Evolutionary conservation across 2,113 vertebrate genomes (phyloP).

Genomic region (Campylorhamphus procurvoides): DNA sequence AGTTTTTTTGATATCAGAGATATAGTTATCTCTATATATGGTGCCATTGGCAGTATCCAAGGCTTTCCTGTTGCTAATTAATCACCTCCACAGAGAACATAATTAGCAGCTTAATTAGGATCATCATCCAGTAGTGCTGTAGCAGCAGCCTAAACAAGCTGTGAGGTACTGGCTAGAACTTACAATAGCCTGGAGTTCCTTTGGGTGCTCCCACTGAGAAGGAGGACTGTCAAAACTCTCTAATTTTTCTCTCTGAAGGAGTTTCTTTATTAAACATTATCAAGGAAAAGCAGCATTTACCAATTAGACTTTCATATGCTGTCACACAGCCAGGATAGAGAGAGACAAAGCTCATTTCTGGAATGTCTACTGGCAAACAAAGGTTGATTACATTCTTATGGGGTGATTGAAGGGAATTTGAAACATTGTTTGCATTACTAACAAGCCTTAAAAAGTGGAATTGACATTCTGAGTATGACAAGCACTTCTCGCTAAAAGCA

Average conservation of each 20-base stretch:
- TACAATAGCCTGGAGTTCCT: conserved; percentile 35
- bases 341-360: conserved; percentile 35
- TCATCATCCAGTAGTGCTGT: conserved; percentile 71
- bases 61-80: conserved; percentile 74
- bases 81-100: conserved; percentile 79
- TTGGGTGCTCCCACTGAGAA: conserved; percentile 48
- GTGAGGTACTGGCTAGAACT: conserved; percentile 45
- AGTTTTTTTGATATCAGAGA: conserved; percentile 29
- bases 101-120: conserved; percentile 86
- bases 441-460: conserved; percentile 38
- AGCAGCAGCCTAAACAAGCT: conserved; percentile 38
- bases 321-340: conserved; percentile 20
- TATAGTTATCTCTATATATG: conserved; percentile 32
- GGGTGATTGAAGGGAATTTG: conserved; percentile 42
- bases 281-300: conserved; percentile 41
- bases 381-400: conserved; percentile 48
- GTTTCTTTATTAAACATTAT: conserved; percentile 71
- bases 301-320: conserved; percentile 46
- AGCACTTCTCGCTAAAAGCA: conserved; percentile 57
- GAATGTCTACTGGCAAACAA: conserved; percentile 41
- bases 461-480: conserved; percentile 41
- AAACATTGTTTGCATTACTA: conserved; percentile 60
- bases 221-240: conserved; percentile 72
- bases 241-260: conserved; percentile 59
- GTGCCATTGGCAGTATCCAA: conserved; percentile 52